Percentiles rank a stretch among this genome's conserved stretches.
Conservation (phyloP, 2,888 invertebrate species). For the Philonicus albiceps region DNA sequence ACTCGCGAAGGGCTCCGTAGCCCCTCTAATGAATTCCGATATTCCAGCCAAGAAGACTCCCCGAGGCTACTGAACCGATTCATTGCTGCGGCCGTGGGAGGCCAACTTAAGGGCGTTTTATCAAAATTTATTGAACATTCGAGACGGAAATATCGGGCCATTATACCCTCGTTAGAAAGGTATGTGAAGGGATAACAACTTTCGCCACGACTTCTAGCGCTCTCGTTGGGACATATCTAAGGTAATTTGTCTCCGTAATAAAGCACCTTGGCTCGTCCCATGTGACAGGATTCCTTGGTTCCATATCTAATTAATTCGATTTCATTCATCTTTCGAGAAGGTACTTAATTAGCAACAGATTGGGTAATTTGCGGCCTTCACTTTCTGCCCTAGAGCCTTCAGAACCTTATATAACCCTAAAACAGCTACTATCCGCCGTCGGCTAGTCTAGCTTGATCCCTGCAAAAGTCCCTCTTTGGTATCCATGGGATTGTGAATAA, state of each 20-base stretch:
- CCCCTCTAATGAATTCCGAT: not conserved
- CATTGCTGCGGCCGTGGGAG: not conserved
- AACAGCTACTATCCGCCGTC: too few species aligned
- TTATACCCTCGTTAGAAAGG: conserved; percentile 10
- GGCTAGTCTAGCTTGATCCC: not conserved
- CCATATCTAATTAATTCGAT: conserved; percentile 15
- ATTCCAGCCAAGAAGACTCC: not conserved
- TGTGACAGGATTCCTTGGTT: not conserved
- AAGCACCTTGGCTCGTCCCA: not conserved
- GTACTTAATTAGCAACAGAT: conserved; percentile 19
- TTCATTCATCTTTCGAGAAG: conserved; percentile 9
- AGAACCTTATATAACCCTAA: not conserved
- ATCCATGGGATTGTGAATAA: not conserved
- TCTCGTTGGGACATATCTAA: not conserved
- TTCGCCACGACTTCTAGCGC: not conserved
- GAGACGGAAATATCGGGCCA: conserved; percentile 1
- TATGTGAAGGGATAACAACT: conserved; percentile 15
- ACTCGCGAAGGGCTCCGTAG: not conserved
- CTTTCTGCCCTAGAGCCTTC: not conserved
- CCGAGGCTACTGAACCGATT: not conserved
- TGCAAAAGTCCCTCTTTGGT: not conserved
- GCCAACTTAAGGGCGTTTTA: not conserved
- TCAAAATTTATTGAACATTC: conserved; percentile 30
- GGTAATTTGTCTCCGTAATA: not conserved
- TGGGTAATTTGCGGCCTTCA: conserved; percentile 12